Percentiles rank a stretch among this genome's conserved stretches.
These are phyloP conservation scores for Pantala flavescens DNA, from an alignment of 1,140 invertebrate genomes.

Conservation along the genomic window DNA sequence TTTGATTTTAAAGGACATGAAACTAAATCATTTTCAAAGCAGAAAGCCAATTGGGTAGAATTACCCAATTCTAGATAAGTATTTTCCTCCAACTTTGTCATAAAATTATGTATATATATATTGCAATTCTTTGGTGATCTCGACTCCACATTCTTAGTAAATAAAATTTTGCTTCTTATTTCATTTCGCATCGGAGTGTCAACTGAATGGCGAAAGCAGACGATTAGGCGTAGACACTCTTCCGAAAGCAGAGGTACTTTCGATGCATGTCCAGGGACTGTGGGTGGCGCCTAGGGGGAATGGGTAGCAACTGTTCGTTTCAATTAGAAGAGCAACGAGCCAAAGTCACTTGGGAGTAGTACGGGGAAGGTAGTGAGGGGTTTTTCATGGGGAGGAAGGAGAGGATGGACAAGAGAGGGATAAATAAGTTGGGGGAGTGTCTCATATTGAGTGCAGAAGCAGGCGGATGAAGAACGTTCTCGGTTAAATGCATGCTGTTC, in stretches of 20 bases:
- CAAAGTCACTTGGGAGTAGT: background rate
- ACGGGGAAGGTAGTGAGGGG: background rate
- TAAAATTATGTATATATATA: no score
- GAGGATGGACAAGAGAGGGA: background rate
- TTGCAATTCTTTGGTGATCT: no score
- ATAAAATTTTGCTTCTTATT: no score
- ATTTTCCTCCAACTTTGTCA: no score
- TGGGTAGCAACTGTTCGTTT: background rate
- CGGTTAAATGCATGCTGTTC: background rate
- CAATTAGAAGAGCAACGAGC: constrained; percentile 3
- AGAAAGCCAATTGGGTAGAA: no score
- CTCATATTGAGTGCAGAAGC: background rate
- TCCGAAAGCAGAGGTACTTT: background rate
- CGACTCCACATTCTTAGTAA: no score
- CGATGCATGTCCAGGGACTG: background rate
- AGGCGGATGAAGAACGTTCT: background rate
- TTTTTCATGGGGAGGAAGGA: background rate
- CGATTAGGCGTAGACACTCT: background rate
- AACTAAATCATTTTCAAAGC: no score
- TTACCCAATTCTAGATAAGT: no score
- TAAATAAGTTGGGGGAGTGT: background rate
- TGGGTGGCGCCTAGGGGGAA: background rate
- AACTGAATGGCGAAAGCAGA: background rate
- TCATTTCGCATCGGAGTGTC: background rate
- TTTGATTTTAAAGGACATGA: no score